These are phyloP conservation scores for Amorpha juglandis DNA, from an alignment of 2,888 invertebrate species.

Conservation along the genomic window DNA sequence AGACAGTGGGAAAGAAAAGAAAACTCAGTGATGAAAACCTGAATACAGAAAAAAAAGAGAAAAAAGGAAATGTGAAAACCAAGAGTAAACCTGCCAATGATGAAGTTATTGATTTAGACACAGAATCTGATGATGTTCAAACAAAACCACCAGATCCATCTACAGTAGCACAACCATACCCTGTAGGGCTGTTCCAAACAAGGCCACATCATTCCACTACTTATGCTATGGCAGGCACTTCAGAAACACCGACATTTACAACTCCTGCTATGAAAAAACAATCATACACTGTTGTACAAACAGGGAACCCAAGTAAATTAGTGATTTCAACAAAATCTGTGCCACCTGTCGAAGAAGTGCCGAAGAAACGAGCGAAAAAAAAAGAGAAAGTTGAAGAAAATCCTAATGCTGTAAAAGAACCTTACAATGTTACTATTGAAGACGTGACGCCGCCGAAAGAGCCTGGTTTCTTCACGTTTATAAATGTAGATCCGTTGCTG, in stretches of 20 bases:
- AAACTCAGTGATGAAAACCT: constrained; percentile 31
- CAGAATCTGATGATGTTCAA: constrained; percentile 30
- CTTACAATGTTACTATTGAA: constrained; percentile 60
- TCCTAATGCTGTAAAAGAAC: constrained; percentile 43
- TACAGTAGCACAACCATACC: constrained; percentile 60
- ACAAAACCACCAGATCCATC: neutral
- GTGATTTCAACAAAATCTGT: constrained; percentile 74
- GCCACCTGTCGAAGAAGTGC: constrained; percentile 44
- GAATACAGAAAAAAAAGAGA: constrained; percentile 8
- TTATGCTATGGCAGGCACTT: constrained; percentile 35
- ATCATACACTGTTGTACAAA: constrained; percentile 74
- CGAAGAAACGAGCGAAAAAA: constrained; percentile 60
- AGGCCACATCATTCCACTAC: constrained; percentile 50
- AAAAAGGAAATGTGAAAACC: constrained; percentile 24
- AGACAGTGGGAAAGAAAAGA: constrained; percentile 35
- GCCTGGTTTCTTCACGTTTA: constrained; percentile 70
- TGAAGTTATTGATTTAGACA: constrained; percentile 50
- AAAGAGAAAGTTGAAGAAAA: constrained; percentile 43
- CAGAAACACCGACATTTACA: constrained; percentile 52
- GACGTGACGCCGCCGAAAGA: constrained; percentile 58
- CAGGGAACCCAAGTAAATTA: constrained; percentile 75
- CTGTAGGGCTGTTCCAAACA: constrained; percentile 74
- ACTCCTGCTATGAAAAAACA: constrained; percentile 76
- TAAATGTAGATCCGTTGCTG: constrained; percentile 74
- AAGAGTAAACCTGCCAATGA: constrained; percentile 27